A percentile compares a stretch with the other conserved stretches of the same genome.
Conservation (phyloP, 2,888 invertebrate species). For the Iselma pallidipennis region DNA sequence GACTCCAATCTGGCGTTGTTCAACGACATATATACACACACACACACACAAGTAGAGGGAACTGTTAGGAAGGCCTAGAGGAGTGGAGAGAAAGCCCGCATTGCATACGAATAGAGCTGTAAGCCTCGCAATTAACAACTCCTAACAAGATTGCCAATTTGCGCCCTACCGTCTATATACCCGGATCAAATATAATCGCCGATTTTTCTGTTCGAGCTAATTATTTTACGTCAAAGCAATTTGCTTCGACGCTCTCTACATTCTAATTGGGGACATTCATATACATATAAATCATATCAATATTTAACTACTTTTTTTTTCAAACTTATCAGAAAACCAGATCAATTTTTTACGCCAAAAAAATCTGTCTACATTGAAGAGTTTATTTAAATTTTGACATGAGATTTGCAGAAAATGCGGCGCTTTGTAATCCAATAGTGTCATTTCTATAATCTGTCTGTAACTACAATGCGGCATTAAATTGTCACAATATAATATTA, state of each 20-base stretch:
- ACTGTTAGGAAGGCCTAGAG: conserved; percentile 21
- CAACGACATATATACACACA: conserved; percentile 19
- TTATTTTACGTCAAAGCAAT: conserved; percentile 53
- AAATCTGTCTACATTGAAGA: too few relatives aligned
- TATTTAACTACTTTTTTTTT: too few relatives aligned
- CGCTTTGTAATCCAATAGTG: conserved; percentile 33
- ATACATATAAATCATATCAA: too few relatives aligned
- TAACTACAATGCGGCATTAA: conserved; percentile 32
- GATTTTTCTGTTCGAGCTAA: conserved; percentile 53
- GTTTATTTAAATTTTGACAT: neutral
- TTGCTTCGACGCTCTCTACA: conserved; percentile 45
- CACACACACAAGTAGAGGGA: neutral
- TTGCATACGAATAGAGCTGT: conserved; percentile 53
- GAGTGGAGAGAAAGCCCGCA: conserved; percentile 35
- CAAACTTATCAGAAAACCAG: too few relatives aligned
- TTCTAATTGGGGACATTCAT: conserved; percentile 43
- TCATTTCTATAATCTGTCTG: conserved; percentile 36
- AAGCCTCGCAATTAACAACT: conserved; percentile 55
- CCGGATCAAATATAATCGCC: conserved; percentile 53
- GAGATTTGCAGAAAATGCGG: conserved; percentile 7
- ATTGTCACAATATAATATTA: conserved; percentile 35
- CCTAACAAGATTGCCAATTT: conserved; percentile 56
- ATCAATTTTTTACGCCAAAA: too few relatives aligned
- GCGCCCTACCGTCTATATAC: conserved; percentile 40
- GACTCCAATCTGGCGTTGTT: conserved; percentile 1